A percentile compares a stretch with the other conserved stretches of the same genome.
These are phyloP conservation scores for Dendrocopos noguchii DNA, from an alignment of 2,113 vertebrate genomes.

Conservation along the genomic window DNA sequence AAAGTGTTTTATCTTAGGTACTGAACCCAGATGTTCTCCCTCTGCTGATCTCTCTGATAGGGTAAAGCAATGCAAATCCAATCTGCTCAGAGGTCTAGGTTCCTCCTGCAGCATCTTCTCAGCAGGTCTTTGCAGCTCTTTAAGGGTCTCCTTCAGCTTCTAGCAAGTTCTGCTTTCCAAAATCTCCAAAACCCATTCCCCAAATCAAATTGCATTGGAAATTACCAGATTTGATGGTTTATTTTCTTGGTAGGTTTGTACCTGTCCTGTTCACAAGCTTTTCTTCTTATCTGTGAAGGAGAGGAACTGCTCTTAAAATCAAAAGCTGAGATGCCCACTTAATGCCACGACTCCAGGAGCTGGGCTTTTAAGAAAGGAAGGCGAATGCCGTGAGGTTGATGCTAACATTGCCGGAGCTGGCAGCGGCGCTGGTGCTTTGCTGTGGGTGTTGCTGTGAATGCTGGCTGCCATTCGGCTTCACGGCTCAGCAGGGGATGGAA, in stretches of 20 bases:
- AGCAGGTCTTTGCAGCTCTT: neutral
- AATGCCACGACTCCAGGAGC: neutral
- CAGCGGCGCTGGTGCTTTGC: neutral
- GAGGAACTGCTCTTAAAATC: conserved; percentile 6
- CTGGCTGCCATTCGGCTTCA: conserved; percentile 32
- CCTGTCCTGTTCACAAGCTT: neutral
- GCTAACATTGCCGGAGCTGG: conserved; percentile 40
- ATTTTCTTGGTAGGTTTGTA: neutral
- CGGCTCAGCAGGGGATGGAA: conserved; percentile 26
- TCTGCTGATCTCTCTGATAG: neutral
- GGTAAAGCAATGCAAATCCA: neutral
- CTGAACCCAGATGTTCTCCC: neutral
- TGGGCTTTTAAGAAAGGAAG: conserved; percentile 11
- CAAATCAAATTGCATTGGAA: neutral
- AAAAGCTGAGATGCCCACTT: neutral
- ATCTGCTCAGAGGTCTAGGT: neutral
- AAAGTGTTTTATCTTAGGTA: neutral
- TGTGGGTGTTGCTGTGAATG: conserved; percentile 4
- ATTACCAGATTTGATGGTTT: neutral
- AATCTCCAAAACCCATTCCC: neutral
- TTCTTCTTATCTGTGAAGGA: neutral
- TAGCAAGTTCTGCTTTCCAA: neutral
- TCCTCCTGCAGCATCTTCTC: neutral
- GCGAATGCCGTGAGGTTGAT: neutral
- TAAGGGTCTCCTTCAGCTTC: neutral